Evolutionary conservation across 2,888 invertebrate genomes (phyloP), one percentile per base, ranked within the genome.

Genomic region (Teleogryllus oceanicus): DNA sequence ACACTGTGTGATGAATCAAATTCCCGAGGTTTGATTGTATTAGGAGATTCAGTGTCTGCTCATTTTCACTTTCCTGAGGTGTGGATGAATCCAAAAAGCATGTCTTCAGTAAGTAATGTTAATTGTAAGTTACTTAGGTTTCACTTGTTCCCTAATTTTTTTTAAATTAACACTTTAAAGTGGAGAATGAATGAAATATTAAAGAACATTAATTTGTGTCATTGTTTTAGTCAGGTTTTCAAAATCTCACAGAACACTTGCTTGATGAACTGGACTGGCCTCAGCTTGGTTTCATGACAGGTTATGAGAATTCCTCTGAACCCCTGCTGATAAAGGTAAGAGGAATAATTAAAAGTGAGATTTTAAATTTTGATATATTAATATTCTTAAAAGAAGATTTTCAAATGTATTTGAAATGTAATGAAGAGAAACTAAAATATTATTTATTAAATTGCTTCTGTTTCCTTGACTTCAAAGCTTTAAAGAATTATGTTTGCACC

Each of bases 181-280:
- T 37, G 37, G 8, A 37, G 8, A 37, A 37, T 37, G 37, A 37
- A 37, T 37, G 37, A 37, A 37, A 37, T 37, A 37, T 37, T 37
- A 37, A 37, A 37, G 37, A 37, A 5, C 37, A 37, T 37, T 5
- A 1, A 2, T 50, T 77, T 49, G 16, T 37, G 2, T 10, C 16
- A 49, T 77, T 37, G 49, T 83, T 82, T 12, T 83, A 87, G 86
- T 85, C 84, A 24, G 84, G 84, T 5, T 85, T 88, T 82, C 84
- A 87, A 80, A 85, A 87, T 81, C 82, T 87, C 20, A 85, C 85
- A 4, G 86, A 85, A 82, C 85, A 87, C n/a, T 75, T 88, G 50
- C 86, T 88, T 82, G 88, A 89, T 84, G 88, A 89, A 83, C 80
- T 89, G 18, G 89, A 89, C 83, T 89, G 89, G 89, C 89, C 89